A percentile compares a stretch with the other conserved stretches of the same genome.
Conservation (phyloP, 2,888 invertebrate species). For the Cantharis lateralis region DNA sequence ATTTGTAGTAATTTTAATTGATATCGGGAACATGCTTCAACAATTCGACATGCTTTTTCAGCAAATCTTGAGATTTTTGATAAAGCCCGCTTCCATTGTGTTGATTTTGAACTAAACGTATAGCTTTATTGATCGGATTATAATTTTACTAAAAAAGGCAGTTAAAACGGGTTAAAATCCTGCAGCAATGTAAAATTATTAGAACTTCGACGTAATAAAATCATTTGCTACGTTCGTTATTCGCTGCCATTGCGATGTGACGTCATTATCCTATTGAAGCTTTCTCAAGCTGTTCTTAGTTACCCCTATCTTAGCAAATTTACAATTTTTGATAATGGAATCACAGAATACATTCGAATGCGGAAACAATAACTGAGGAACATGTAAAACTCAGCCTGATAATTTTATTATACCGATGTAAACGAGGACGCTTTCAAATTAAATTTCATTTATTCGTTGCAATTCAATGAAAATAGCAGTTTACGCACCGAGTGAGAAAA, state of each 20-base stretch:
- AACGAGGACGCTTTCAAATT: too few relatives aligned
- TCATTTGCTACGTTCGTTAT: not conserved
- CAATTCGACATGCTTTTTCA: not conserved
- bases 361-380: too few relatives aligned
- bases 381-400: too few relatives aligned
- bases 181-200: not conserved
- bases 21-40: not conserved
- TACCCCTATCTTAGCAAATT: too few relatives aligned
- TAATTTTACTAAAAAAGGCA: not conserved
- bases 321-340: too few relatives aligned
- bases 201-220: not conserved
- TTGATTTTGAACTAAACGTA: not conserved
- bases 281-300: too few relatives aligned
- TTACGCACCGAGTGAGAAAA: too few relatives aligned
- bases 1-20: not conserved
- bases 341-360: too few relatives aligned
- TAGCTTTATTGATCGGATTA: not conserved
- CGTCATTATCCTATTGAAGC: not conserved
- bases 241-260: not conserved
- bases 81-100: not conserved
- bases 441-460: too few relatives aligned
- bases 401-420: too few relatives aligned
- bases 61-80: not conserved
- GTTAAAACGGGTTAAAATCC: not conserved
- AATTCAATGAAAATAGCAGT: too few relatives aligned